Evolutionary conservation across 2,888 invertebrate genomes (phyloP), one percentile per base, ranked within the genome.

Genomic region (Ryuthela nishihirai): DNA sequence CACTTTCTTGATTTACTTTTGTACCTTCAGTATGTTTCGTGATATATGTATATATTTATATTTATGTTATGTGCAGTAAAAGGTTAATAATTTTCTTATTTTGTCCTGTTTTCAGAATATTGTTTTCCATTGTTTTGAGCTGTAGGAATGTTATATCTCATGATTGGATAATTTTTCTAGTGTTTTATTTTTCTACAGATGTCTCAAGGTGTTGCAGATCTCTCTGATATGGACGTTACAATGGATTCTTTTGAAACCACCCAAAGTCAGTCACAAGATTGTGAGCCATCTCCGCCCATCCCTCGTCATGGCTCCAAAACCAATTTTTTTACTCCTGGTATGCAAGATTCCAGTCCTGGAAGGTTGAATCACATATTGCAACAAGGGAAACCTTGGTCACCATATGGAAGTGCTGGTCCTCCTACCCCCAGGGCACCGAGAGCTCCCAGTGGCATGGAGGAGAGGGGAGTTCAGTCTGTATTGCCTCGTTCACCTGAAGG

Each of bases 211-310:
- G 24, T 39, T 26, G 52, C 53, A 1, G 59, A 59, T 49, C 41
- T 60, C 20, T 54, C 60, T 9, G 63, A 63, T 44, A 44, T 55
- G 10, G 63, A 63, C 26, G 42, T 55, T n/a, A 53, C 50, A 17
- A 17, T 63, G 10, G 63, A 63, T 47, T 52, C 54, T 1, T 58
- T 42, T 35, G 58, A 58, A 4, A 64, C 39, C 10, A 56, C 44
- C 23, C 64, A 64, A 36, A 63, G 64, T 42, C 64, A 65, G 36
- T 66, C 66, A 1, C 54, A 60, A 32, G 66, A 66, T 32, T 66
- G 64, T 44, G 64, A 66, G 18, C 66, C 66, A 1, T 64, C 64
- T 18, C 66, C 66, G n/a, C 65, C 64, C 2, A 54, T 61, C 12
- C 60, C 62, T 15, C 50, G 54, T 10, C 62, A 58, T 24, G 62